Percentiles rank a stretch among this genome's conserved stretches.
Evolutionary conservation across 1,140 invertebrate species (phyloP).

Genomic region (Limonius californicus): DNA sequence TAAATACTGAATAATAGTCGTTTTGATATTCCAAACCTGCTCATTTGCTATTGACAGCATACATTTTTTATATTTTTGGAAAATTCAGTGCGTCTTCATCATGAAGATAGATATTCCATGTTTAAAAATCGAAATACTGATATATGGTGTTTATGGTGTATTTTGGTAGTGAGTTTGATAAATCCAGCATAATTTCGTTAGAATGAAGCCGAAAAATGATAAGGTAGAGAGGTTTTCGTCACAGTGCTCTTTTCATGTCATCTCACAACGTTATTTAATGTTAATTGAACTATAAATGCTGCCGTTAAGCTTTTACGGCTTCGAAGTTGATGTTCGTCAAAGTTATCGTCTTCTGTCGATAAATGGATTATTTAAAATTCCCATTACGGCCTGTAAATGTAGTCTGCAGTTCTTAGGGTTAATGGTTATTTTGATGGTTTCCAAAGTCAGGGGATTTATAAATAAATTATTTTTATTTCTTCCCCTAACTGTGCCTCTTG

Average conservation of each 20-base stretch:
- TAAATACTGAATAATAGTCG: too few species aligned
- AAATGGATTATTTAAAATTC: constrained; percentile 28
- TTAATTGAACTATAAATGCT: constrained; percentile 30
- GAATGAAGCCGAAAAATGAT: too few species aligned
- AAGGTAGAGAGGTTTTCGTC: not conserved
- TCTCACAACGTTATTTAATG: constrained; percentile 13
- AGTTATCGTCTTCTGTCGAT: constrained; percentile 27
- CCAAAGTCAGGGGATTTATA: constrained; percentile 27
- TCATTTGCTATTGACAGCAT: too few species aligned
- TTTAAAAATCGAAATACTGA: too few species aligned
- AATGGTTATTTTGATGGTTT: constrained; percentile 31
- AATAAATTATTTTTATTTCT: constrained; percentile 30
- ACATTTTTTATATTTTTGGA: too few species aligned
- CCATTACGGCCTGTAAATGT: constrained; percentile 31
- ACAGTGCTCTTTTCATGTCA: not conserved
- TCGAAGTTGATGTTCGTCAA: constrained; percentile 25
- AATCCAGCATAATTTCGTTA: too few species aligned
- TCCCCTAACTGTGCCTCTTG: not conserved
- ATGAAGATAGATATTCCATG: too few species aligned
- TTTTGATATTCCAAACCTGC: too few species aligned
- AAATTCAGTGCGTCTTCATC: too few species aligned
- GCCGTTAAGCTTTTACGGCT: constrained; percentile 26
- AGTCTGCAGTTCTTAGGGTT: constrained; percentile 24
- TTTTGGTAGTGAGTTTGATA: too few species aligned
- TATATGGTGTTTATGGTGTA: too few species aligned